These are phyloP conservation scores for Acanthosepion esculentum DNA, from an alignment of 2,888 invertebrate genomes.

Conservation along the genomic window DNA sequence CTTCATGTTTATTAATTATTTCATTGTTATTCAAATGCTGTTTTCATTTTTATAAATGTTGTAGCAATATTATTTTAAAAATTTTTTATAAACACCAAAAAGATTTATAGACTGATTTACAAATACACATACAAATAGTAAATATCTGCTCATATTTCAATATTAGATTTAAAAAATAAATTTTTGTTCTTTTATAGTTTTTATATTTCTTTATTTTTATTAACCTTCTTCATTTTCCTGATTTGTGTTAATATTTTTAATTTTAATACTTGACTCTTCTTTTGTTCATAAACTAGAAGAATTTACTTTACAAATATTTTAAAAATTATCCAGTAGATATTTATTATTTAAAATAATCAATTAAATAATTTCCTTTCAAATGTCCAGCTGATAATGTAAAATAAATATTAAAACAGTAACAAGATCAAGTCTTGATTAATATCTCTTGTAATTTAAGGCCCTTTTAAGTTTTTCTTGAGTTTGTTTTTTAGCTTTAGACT, in stretches of 20 bases:
- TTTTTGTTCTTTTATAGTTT: not conserved
- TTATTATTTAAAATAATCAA: no score
- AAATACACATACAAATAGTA: no score
- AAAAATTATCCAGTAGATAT: not conserved
- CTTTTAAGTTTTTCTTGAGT: not conserved
- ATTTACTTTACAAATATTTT: not conserved
- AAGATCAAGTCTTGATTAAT: not conserved
- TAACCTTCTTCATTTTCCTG: not conserved
- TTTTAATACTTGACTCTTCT: not conserved
- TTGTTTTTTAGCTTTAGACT: not conserved
- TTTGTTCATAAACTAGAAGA: not conserved
- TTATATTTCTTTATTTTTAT: not conserved
- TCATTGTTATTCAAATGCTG: not conserved
- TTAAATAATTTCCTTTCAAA: no score
- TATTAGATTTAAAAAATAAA: not conserved
- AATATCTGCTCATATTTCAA: not conserved
- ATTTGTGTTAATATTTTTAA: not conserved
- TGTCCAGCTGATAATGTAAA: not conserved
- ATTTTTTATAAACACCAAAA: not conserved
- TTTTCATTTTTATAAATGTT: not conserved
- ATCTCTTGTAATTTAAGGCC: not conserved
- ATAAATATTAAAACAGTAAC: not conserved
- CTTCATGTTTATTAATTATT: not conserved
- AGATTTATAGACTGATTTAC: no score
- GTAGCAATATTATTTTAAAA: not conserved